Evolutionary conservation across 2,797 vertebrate genomes (phyloP), one percentile per base, ranked within the genome.

Genomic region (Rhynchonycteris naso): DNA sequence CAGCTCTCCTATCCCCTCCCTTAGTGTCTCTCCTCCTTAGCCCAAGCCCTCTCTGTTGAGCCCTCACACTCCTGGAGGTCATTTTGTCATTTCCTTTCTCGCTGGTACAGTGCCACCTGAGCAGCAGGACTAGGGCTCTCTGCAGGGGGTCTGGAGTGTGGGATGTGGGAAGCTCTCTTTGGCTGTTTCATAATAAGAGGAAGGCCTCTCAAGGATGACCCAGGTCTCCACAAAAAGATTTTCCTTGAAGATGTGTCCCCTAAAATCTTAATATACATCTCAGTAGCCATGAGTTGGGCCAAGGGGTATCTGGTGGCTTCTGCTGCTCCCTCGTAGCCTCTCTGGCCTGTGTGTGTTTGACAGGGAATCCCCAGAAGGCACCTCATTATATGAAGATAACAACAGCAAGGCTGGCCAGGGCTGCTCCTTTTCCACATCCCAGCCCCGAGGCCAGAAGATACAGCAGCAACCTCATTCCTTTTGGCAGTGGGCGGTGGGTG

Each of bases 401-500:
- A 92, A 47, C 74, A 92, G 92, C 30, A 88, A 69, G 52, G 71
- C 85, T 92, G 91, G 63, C 90, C 79, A 26, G 50, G n/a, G 35
- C 38, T 81, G 89, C 56, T 94, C 66, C 33, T 71, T 93, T 90
- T 75, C 80, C 95, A 96, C 89, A 97, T 94, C 94, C 94, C 96
- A 88, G 95, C 95, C 96, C 87, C 0, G 38, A 91, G 94, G 96
- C 91, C 97, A 91, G 83, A 85, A 79, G 84, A 93, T 85, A 92
- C 96, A 4, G 22, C 96, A 76, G 91, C 84, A 94, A 96, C 96
- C 97, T 97, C 96, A 96, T 97, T 97, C 94, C 89, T 97, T 95
- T 94, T 7, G 0, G 88, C 83, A 96, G 97, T 97, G 96, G 97
- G 97, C 78, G 97, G 96, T 97, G 94, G 96, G 97, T 91, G 96